A percentile compares a stretch with the other conserved stretches of the same genome.
Conservation (phyloP, 2,113 vertebrate species). For the Lepisosteus osseus region DNA sequence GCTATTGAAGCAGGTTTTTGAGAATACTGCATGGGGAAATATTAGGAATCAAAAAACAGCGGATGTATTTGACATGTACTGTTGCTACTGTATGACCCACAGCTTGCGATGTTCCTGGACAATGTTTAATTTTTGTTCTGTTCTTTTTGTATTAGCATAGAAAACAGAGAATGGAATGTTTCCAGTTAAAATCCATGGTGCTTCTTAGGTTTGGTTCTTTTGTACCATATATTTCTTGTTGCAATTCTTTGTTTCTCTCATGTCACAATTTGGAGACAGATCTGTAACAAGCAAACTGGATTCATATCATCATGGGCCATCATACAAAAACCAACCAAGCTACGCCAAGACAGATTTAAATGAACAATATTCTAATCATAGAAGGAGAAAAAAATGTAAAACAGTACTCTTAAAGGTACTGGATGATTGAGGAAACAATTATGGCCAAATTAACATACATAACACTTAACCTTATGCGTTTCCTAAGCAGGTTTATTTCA, state of each 20-base stretch:
- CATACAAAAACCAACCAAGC: neutral
- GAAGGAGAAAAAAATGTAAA: neutral
- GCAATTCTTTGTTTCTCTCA: neutral
- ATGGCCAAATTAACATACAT: neutral
- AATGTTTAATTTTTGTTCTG: no score
- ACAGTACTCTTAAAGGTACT: neutral
- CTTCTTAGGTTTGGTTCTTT: no score
- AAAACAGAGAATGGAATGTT: no score
- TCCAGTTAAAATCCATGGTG: no score
- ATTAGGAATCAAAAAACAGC: no score
- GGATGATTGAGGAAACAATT: slow-evolving; percentile 8
- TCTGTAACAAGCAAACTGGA: slow-evolving; percentile 7
- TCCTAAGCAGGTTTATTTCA: neutral
- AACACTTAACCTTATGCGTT: neutral
- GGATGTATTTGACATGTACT: no score
- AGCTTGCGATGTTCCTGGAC: no score
- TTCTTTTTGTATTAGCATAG: no score
- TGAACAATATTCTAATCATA: neutral
- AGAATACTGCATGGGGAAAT: no score
- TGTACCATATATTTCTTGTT: neutral
- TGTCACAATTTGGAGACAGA: neutral
- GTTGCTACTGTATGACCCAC: no score
- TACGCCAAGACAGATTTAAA: neutral
- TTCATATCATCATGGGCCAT: neutral
- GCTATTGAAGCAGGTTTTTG: no score